Evolutionary conservation across 2,888 invertebrate species (phyloP).

Genomic region (Dryobota labecula): DNA sequence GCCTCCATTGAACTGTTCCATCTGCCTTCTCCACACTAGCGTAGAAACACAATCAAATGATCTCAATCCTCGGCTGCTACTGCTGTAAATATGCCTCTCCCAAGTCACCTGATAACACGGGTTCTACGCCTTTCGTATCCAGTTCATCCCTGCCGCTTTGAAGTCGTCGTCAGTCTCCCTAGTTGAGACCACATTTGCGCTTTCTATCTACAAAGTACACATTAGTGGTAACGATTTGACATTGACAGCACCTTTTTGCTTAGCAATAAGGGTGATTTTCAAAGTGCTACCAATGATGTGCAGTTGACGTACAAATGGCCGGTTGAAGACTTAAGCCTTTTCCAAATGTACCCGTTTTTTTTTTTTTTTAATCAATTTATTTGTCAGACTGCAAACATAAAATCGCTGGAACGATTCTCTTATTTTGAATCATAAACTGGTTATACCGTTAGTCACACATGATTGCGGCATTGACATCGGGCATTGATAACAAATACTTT

Average conservation of each 20-base stretch:
- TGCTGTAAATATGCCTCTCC: background rate
- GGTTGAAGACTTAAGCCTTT: background rate
- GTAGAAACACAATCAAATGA: background rate
- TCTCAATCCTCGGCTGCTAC: background rate
- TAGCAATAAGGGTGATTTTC: background rate
- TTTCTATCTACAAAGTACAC: background rate
- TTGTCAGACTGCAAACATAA: background rate
- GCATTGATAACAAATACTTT: conserved; percentile 9
- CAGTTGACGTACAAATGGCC: background rate
- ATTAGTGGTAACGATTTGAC: background rate
- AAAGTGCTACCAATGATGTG: background rate
- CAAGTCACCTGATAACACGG: background rate
- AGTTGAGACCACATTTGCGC: background rate
- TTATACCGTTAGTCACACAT: conserved; percentile 6
- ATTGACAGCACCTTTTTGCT: no score
- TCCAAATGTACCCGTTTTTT: background rate
- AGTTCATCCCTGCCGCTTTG: background rate
- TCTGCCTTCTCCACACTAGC: background rate
- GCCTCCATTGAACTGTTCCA: background rate
- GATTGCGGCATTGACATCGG: background rate
- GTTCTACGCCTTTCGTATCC: background rate
- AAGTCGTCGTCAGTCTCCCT: background rate
- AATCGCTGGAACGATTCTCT: conserved; percentile 8
- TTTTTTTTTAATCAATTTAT: background rate
- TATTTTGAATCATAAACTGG: conserved; percentile 30